Percentiles rank a stretch among this genome's conserved stretches.
Evolutionary conservation across 2,797 vertebrate species (phyloP).

Genomic region (Arnoldichthys spilopterus): DNA sequence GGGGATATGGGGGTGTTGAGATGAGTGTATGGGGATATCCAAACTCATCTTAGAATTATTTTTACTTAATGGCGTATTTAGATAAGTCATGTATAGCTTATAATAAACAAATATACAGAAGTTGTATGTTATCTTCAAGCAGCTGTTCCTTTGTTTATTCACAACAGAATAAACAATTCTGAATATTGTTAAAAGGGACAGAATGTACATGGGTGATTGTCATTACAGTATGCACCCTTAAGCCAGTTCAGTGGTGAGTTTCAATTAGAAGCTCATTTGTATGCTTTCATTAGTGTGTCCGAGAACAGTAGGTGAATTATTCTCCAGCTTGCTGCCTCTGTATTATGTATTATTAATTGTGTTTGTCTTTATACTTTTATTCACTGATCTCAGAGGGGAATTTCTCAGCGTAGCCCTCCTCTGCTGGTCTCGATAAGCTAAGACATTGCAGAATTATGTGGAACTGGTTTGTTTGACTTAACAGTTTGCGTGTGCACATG

Average conservation of each 20-base stretch:
- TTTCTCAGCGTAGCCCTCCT: conserved; percentile 53
- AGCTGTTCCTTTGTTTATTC: too few species aligned
- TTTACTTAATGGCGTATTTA: too few species aligned
- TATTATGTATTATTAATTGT: conserved; percentile 16
- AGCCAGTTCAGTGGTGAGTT: conserved; percentile 24
- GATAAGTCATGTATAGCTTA: too few species aligned
- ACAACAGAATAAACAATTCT: too few species aligned
- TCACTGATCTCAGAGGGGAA: conserved; percentile 44
- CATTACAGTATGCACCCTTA: not conserved
- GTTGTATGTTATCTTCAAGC: too few species aligned
- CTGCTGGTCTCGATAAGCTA: conserved; percentile 66
- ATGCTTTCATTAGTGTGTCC: conserved; percentile 15
- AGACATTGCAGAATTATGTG: conserved; percentile 70
- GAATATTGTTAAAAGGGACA: too few species aligned
- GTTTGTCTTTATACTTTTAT: conserved; percentile 1
- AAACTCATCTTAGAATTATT: too few species aligned
- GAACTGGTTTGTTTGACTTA: conserved; percentile 65
- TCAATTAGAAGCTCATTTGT: conserved; percentile 52
- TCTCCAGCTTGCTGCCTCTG: not conserved
- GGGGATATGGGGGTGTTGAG: too few species aligned
- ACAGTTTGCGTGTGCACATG: not conserved
- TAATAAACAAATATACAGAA: too few species aligned
- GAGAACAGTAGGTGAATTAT: not conserved
- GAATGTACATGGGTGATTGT: too few species aligned
- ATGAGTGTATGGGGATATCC: too few species aligned